Conservation (phyloP, 53 echinoderm and acorn worm genomes). For the Echinarachnius parma region DNA sequence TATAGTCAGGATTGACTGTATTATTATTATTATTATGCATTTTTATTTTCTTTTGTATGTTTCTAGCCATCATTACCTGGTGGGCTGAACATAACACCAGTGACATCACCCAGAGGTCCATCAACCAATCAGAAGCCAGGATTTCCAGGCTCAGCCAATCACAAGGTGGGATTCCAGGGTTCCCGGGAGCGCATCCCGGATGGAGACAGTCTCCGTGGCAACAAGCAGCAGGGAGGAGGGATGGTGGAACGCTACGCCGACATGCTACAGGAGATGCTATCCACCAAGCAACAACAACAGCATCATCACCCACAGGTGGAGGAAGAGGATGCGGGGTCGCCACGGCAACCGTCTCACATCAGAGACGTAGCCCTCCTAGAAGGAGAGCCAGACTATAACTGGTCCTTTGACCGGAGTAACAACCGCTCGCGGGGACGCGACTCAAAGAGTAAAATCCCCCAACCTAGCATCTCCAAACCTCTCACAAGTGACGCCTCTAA, state of each 20-base stretch:
- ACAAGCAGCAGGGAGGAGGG: conserved; percentile 7
- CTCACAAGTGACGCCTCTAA: too few species aligned
- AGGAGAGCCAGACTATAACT: conserved; percentile 31
- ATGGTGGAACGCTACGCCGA: conserved; percentile 30
- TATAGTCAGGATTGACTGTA: too few species aligned
- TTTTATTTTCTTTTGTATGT: neutral
- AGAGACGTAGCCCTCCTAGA: conserved; percentile 20
- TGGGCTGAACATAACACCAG: conserved; percentile 16
- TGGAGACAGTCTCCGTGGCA: conserved; percentile 19
- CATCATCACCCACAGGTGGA: neutral
- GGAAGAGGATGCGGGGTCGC: neutral
- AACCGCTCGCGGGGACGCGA: conserved; percentile 1
- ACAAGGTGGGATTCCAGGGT: neutral
- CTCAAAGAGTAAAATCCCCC: neutral
- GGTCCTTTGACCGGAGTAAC: conserved; percentile 23
- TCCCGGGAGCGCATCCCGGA: conserved; percentile 14
- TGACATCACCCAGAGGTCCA: neutral
- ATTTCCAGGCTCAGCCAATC: neutral
- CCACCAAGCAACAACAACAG: neutral
- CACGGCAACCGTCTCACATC: neutral
- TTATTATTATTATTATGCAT: neutral
- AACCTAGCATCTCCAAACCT: neutral
- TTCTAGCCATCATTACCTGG: conserved; percentile 17
- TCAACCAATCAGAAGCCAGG: neutral
- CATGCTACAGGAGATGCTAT: conserved; percentile 29